Conservation (phyloP, 2,797 vertebrate genomes). For the Lagodon rhomboides region DNA sequence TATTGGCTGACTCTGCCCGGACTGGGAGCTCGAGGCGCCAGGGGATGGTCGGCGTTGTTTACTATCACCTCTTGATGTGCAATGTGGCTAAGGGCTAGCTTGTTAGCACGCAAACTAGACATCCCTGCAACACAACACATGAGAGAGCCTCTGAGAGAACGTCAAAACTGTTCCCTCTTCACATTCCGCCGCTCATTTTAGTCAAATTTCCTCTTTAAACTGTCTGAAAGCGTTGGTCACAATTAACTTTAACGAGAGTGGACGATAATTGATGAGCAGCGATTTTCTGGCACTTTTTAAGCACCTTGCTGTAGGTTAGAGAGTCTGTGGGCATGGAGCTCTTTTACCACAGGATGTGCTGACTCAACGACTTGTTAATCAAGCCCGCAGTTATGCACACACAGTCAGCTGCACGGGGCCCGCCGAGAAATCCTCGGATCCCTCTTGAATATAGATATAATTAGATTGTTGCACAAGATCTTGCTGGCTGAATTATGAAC, state of each 20-base stretch:
- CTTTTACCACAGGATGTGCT: constrained; percentile 73
- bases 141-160: too few species aligned
- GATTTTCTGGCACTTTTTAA: constrained; percentile 57
- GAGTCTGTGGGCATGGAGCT: constrained; percentile 69
- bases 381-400: constrained; percentile 80
- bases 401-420: constrained; percentile 78
- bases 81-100: too few species aligned
- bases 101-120: too few species aligned
- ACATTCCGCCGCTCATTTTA: too few species aligned
- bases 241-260: not conserved
- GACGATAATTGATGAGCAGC: constrained; percentile 43
- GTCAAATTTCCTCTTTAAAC: too few species aligned
- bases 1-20: too few species aligned
- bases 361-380: constrained; percentile 85
- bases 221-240: not conserved
- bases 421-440: constrained; percentile 78
- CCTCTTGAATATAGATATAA: constrained; percentile 84
- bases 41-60: too few species aligned
- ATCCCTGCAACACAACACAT: too few species aligned
- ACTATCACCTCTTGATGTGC: too few species aligned
- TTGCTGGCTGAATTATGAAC: constrained; percentile 76
- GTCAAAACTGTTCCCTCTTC: too few species aligned
- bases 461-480: constrained; percentile 82
- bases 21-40: too few species aligned
- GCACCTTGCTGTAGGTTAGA: constrained; percentile 67